Percentiles rank a stretch among this genome's conserved stretches.
These are phyloP conservation scores for Leucopternis melanops DNA, from an alignment of 2,113 vertebrate species.

Conservation along the genomic window DNA sequence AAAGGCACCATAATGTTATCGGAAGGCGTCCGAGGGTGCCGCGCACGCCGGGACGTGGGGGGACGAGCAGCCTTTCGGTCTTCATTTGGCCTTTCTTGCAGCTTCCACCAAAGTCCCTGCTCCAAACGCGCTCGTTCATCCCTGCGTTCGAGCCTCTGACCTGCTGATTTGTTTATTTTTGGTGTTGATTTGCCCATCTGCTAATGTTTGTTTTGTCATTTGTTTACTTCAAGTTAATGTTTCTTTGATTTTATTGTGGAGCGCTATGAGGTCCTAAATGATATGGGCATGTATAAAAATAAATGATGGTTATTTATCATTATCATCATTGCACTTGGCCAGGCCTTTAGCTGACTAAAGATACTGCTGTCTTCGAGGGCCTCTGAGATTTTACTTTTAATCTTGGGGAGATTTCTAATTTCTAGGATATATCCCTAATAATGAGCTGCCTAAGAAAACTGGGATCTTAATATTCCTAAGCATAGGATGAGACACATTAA, in stretches of 20 bases:
- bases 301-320: slow-evolving; percentile 63
- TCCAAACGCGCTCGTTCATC: not conserved
- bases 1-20: not conserved
- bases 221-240: slow-evolving; percentile 68
- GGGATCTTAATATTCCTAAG: not conserved
- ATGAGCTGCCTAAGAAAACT: not conserved
- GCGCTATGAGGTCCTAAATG: slow-evolving; percentile 65
- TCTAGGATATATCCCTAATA: not conserved
- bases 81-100: not conserved
- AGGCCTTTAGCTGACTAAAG: slow-evolving; percentile 36
- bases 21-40: not conserved
- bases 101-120: not conserved
- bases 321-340: slow-evolving; percentile 41
- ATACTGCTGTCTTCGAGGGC: not conserved
- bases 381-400: not conserved
- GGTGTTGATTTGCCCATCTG: slow-evolving; percentile 63
- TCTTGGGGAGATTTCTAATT: slow-evolving; percentile 10
- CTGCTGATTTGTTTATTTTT: slow-evolving; percentile 63
- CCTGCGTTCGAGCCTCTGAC: not conserved
- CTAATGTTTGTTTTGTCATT: slow-evolving; percentile 63
- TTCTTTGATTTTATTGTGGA: slow-evolving; percentile 66
- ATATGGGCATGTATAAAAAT: slow-evolving; percentile 35
- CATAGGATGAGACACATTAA: not conserved
- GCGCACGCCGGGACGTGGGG: accelerated
- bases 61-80: accelerated